These are phyloP conservation scores for Lepilemur ruficaudatus DNA, from an alignment of 2,797 vertebrate genomes.

Conservation along the genomic window DNA sequence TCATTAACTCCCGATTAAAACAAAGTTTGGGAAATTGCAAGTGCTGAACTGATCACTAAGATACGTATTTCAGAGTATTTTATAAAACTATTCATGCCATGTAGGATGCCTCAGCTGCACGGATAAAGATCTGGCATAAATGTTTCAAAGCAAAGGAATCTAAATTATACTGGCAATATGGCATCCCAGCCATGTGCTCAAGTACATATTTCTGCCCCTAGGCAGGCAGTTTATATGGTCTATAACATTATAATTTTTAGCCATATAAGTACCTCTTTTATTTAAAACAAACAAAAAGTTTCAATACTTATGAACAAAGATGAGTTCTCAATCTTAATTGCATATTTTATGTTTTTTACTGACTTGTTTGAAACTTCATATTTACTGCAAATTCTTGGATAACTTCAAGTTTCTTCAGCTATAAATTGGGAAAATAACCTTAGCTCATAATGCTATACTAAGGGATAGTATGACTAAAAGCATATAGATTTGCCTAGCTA, in stretches of 20 bases:
- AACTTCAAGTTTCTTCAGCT: not conserved
- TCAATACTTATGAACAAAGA: not conserved
- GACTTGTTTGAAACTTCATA: not conserved
- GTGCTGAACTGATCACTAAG: conserved; percentile 75
- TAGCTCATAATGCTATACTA: not conserved
- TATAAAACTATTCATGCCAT: conserved; percentile 51
- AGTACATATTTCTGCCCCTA: not conserved
- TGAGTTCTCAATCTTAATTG: not conserved
- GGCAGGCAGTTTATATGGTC: not conserved
- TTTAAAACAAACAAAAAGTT: conserved; percentile 46
- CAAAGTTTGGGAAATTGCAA: conserved; percentile 80
- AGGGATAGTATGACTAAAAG: not conserved
- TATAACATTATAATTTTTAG: not conserved
- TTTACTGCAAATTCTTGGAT: not conserved
- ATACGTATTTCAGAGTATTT: conserved; percentile 45
- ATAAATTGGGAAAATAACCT: not conserved
- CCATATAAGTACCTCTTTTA: not conserved
- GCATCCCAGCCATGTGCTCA: not conserved
- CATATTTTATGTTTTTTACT: not conserved
- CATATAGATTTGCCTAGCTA: not conserved
- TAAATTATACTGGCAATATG: conserved; percentile 19
- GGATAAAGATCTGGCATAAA: conserved; percentile 37
- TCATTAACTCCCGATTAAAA: conserved; percentile 86
- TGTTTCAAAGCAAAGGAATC: conserved; percentile 30
- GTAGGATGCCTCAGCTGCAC: conserved; percentile 1